Evolutionary conservation across 2,113 vertebrate genomes (phyloP), one percentile per base, ranked within the genome.

Genomic region (Chaetops frenatus): DNA sequence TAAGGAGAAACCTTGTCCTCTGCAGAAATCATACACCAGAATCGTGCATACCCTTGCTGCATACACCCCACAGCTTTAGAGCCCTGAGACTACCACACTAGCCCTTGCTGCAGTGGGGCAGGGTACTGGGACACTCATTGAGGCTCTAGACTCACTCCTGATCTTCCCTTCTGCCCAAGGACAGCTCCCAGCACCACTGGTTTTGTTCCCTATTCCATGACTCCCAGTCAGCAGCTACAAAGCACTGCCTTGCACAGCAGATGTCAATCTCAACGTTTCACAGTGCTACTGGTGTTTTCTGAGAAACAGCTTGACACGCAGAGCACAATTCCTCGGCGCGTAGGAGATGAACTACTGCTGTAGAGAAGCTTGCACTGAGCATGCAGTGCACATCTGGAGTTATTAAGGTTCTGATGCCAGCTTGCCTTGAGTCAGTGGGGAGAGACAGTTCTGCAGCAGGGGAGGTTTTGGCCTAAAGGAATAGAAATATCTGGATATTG

Each of bases 401-500:
- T 50, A 57, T 3, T 64, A 79, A 56, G 33, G 66, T 25, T 76
- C 70, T 70, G 56, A 16, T 31, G 22, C 28, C 23, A 54, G 7
- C 65, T 71, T 91, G 77, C 71, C 71, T 61, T 73, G 29, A 80
- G 79, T 80, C 66, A 58, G 27, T 38, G 27, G 21, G 38, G 50
- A 69, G 12, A 85, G 57, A 65, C 60, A 50, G 56, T 50, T 94
- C 70, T 82, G 42, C 70, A 94, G 65, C 78, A 91, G 84, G 86
- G 87, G 86, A 89, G 29, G 36, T 65, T 95, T 72, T 87, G 50
- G 81, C 81, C 86, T 91, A 64, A 89, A 92, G 87, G n/a, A 65
- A 69, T 60, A 25, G 28, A 88, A 88, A 83, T 86, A 93, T 78
- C 84, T 86, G 69, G 47, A 21, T 78, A 29, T 38, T 82, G 44